Percentiles rank a stretch among this genome's conserved stretches.
Evolutionary conservation across 2,888 invertebrate genomes (phyloP).

Genomic region (Hesperia comma): DNA sequence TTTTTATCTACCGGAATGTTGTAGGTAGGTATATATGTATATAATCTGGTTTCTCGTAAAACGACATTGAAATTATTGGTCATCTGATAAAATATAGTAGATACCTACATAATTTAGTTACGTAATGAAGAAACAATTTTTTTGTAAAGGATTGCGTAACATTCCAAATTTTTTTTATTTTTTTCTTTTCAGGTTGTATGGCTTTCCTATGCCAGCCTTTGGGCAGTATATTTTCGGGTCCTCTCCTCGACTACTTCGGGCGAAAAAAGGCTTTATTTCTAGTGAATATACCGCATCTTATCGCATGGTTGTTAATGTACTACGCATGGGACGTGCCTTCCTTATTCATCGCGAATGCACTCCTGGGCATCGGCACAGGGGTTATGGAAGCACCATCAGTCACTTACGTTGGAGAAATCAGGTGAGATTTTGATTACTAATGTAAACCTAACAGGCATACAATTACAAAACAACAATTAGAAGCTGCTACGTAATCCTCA

Average conservation of each 20-base stretch:
- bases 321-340: constrained; percentile 75
- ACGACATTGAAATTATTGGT: too few species aligned
- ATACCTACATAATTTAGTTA: too few species aligned
- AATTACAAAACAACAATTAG: too few species aligned
- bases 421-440: constrained; percentile 53
- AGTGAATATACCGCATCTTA: constrained; percentile 83
- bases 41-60: too few species aligned
- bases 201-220: constrained; percentile 80
- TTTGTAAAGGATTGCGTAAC: neutral
- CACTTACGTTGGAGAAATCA: constrained; percentile 85
- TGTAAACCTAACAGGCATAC: too few species aligned
- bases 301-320: constrained; percentile 84
- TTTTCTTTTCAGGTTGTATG: constrained; percentile 20
- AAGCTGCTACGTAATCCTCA: too few species aligned
- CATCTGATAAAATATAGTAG: too few species aligned
- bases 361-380: constrained; percentile 83
- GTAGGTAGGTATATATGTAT: too few species aligned
- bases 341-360: constrained; percentile 77
- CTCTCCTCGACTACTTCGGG: constrained; percentile 81
- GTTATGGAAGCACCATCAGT: constrained; percentile 85
- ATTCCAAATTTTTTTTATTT: neutral
- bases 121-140: neutral
- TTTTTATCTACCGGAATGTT: too few species aligned
- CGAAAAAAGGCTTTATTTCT: constrained; percentile 81
- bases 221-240: constrained; percentile 83